Conservation (phyloP, 1,140 invertebrate species). For the Sitobion miscanthi region DNA sequence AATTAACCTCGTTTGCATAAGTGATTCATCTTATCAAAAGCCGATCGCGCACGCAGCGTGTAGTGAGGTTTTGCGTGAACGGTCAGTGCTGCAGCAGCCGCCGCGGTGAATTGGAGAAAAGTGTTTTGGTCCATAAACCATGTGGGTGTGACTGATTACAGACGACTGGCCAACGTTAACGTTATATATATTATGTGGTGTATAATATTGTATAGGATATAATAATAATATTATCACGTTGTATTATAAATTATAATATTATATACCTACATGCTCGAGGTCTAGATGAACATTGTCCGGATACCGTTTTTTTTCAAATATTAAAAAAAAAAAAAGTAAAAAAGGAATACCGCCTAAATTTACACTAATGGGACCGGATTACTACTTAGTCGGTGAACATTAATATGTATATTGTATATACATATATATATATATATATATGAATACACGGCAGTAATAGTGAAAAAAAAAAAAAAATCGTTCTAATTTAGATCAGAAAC, state of each 20-base stretch:
- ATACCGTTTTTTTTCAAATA: slow-evolving; percentile 19
- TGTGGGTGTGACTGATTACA: neutral
- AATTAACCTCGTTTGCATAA: slow-evolving; percentile 11
- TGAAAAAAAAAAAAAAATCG: slow-evolving; percentile 7
- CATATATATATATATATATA: too few species aligned
- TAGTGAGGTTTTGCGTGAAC: neutral
- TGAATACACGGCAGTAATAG: too few species aligned
- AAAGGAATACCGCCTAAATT: slow-evolving; percentile 31
- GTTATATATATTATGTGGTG: neutral
- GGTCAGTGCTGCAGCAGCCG: neutral
- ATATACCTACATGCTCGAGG: neutral
- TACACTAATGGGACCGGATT: slow-evolving; percentile 55
- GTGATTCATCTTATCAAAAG: neutral
- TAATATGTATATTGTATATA: neutral
- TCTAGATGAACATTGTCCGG: neutral
- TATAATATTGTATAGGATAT: neutral
- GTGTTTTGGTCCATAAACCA: neutral
- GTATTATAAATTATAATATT: neutral
- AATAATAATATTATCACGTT: neutral
- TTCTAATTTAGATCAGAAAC: slow-evolving; percentile 48
- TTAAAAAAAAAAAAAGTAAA: neutral
- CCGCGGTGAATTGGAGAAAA: neutral
- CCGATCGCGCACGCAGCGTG: neutral
- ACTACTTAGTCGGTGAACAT: slow-evolving; percentile 27
- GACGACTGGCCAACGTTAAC: neutral